Conservation (phyloP, 2,888 invertebrate species). For the Caenorhabditis plicata region DNA sequence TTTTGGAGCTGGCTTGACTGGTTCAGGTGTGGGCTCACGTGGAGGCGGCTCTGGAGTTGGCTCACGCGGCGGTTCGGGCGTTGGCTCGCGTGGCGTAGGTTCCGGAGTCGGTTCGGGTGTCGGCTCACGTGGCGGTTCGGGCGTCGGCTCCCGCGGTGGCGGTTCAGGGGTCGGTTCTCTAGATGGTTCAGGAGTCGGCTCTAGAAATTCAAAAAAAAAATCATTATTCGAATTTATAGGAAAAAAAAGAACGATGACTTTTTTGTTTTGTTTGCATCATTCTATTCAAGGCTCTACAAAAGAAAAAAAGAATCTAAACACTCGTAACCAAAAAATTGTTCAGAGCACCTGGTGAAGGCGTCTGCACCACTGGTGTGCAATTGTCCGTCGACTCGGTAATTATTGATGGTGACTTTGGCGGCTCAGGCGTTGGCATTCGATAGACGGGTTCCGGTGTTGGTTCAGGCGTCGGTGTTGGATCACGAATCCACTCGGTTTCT, state of each 20-base stretch:
- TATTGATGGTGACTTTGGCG: slow-evolving; percentile 15
- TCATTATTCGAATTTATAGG: not conserved
- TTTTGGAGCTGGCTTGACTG: not conserved
- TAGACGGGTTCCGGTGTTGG: slow-evolving; percentile 35
- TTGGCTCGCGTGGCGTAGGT: slow-evolving; percentile 40
- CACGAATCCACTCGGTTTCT: slow-evolving; percentile 50
- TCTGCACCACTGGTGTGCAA: slow-evolving; percentile 9
- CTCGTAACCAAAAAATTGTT: not conserved
- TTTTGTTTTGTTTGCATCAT: not conserved
- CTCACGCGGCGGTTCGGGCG: slow-evolving; percentile 24
- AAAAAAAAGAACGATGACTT: not conserved
- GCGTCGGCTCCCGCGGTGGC: slow-evolving; percentile 33
- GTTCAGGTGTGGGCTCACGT: slow-evolving; percentile 26
- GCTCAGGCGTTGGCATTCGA: slow-evolving; percentile 19
- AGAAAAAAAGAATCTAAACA: not conserved
- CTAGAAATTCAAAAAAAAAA: slow-evolving; percentile 4
- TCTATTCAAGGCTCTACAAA: not conserved
- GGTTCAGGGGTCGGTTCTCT: slow-evolving; percentile 20
- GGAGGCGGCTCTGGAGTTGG: slow-evolving; percentile 33
- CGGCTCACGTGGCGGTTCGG: slow-evolving; percentile 45
- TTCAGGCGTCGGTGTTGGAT: slow-evolving; percentile 53
- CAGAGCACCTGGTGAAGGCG: slow-evolving; percentile 6
- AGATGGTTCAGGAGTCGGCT: slow-evolving; percentile 27
- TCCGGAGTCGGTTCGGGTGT: slow-evolving; percentile 37
- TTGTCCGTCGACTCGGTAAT: slow-evolving; percentile 22